phyloP scores from a whole-genome alignment of 2,797 vertebrate species.

The Manis javanica region DNA sequence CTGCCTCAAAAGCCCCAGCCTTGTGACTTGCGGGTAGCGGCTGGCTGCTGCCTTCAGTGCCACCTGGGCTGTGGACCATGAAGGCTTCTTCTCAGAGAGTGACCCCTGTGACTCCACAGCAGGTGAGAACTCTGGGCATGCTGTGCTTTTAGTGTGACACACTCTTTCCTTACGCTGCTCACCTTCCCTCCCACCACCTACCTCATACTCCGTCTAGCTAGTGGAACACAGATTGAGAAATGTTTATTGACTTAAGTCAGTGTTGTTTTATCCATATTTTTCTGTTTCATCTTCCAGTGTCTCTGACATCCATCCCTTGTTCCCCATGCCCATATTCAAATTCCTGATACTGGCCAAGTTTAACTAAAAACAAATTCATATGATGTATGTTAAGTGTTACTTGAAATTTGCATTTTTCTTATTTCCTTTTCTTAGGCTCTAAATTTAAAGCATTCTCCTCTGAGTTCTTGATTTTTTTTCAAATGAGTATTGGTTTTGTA shows the following conservation, averaged over 20 bases:
- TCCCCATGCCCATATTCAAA: slow-evolving; percentile 43
- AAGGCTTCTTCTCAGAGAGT: slow-evolving; percentile 56
- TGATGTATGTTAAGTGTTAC: slow-evolving; percentile 42
- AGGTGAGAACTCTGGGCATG: slow-evolving; percentile 54
- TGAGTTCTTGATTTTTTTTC: slow-evolving; percentile 38
- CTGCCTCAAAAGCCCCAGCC: slow-evolving; percentile 51
- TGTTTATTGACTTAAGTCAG: slow-evolving; percentile 54
- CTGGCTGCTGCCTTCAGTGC: slow-evolving; percentile 59
- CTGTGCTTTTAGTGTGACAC: slow-evolving; percentile 33
- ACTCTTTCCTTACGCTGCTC: slow-evolving; percentile 37
- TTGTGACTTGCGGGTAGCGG: slow-evolving; percentile 36
- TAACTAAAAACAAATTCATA: slow-evolving; percentile 32
- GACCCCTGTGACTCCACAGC: slow-evolving; percentile 49
- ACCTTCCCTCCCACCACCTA: neutral
- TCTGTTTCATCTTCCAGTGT: slow-evolving; percentile 51
- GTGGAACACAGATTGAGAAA: slow-evolving; percentile 21
- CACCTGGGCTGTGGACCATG: neutral
- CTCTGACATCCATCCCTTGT: slow-evolving; percentile 26
- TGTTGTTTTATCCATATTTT: slow-evolving; percentile 49
- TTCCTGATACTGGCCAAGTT: slow-evolving; percentile 19
- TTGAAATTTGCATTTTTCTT: slow-evolving; percentile 39
- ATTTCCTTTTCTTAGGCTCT: slow-evolving; percentile 43
- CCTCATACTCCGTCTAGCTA: slow-evolving; percentile 3
- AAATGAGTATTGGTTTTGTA: slow-evolving; percentile 55
- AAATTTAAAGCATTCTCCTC: slow-evolving; percentile 59